phyloP scores from a whole-genome alignment of 2,797 vertebrate genomes.

The Muscicapa comitata region DNA sequence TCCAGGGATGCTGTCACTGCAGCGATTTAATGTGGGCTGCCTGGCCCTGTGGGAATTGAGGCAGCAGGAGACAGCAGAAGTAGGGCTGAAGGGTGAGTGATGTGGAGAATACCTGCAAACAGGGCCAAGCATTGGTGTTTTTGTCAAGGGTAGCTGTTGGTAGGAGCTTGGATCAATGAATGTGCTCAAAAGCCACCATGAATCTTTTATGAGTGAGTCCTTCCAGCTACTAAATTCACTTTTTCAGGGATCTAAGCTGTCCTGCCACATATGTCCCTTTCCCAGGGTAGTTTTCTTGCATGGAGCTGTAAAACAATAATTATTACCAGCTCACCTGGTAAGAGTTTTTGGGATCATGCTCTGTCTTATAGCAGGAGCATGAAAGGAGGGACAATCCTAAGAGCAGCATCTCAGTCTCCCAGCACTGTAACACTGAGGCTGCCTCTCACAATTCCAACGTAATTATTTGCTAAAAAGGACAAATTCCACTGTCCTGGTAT shows the following conservation, averaged over 20 bases:
- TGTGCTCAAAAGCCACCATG: background rate
- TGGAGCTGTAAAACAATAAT: background rate
- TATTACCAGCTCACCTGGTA: background rate
- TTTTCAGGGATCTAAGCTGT: background rate
- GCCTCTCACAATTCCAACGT: fast-evolving
- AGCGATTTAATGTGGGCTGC: background rate
- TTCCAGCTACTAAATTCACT: background rate
- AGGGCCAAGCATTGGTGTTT: background rate
- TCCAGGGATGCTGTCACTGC: background rate
- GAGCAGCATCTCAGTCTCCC: background rate
- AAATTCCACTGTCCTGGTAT: background rate
- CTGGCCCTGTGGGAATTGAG: background rate
- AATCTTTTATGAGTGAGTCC: background rate
- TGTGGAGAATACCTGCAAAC: background rate
- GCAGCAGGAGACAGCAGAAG: background rate
- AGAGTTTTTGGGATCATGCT: background rate
- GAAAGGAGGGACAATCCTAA: background rate
- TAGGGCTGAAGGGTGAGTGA: background rate
- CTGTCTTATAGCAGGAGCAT: background rate
- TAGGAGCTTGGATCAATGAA: background rate
- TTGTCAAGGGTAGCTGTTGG: background rate
- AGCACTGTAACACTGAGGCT: background rate
- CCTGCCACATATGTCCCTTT: background rate
- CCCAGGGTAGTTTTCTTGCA: background rate
- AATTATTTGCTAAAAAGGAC: background rate